Base-by-base conservation (phyloP, 37 sponge, comb jelly and placozoan genomes). In the Tethya wilhelma region DNA sequence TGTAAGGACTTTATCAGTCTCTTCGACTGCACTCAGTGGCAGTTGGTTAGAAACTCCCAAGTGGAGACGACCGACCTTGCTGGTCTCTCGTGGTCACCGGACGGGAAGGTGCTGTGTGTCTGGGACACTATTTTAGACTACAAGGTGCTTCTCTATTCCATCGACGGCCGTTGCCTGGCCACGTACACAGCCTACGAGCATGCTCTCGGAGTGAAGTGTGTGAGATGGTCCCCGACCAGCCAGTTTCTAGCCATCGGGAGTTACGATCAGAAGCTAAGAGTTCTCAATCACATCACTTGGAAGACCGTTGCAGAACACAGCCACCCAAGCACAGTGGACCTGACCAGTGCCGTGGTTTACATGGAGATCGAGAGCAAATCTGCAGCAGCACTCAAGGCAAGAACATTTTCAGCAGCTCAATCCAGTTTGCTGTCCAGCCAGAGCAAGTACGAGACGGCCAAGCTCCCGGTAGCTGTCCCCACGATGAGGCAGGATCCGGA, bases 181-280 rank as follows among this genome's bases (percentile, higher is more conserved):
- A 56, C 85, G 2, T 91, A 89, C 59, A 84, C 90, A 53, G 84
- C 88, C 5, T 88, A 88, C 56, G 79, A 88, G 30, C 44, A 87
- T 38, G 89, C 88, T 5, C 93, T 98, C 0, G 99, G 97, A 36
- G 62, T 96, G 0, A 91, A 90, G 65, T 78, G 72, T 40, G 86
- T 94, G 20, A 28, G 76, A 28, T 91, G 92, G 94, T 94, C 97
- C 1, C 88, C 92, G 0, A 77, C 95, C 22, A 86, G 95, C 36
- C 99, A 98, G 78, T 94, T 98, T 39, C 79, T 94, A 9, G 96
- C 97, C 30, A 78, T 98, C 59, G 99, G 99, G 23, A 86, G 96
- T 38, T 98, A 71, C 64, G 97, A 96, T 78, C 87, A 97, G 70
- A 94, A 90, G 67, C 57, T 91, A 22, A 58, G 88, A 22, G 34